These are phyloP conservation scores for Naja naja DNA, from an alignment of 2,113 vertebrate species.

Conservation along the genomic window DNA sequence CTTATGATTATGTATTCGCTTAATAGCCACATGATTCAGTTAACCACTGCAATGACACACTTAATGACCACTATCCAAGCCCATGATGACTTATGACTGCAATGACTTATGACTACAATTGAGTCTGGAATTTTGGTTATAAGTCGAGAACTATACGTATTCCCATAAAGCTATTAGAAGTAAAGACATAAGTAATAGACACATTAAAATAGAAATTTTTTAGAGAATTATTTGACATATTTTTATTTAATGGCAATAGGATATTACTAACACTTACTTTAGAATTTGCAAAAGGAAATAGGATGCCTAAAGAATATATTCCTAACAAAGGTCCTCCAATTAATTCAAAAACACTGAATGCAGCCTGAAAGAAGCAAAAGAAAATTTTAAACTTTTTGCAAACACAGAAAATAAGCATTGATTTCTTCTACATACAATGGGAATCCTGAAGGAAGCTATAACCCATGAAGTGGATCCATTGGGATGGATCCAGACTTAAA, in stretches of 20 bases:
- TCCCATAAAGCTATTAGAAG: background rate
- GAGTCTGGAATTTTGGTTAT: background rate
- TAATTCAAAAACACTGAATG: constrained; percentile 71
- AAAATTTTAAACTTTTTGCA: background rate
- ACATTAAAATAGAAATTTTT: background rate
- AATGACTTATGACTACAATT: background rate
- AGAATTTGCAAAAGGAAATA: constrained; percentile 75
- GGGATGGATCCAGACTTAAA: background rate
- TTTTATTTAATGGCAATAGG: background rate
- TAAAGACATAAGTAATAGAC: background rate
- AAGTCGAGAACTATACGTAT: background rate
- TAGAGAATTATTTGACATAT: background rate
- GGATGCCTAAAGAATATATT: constrained; percentile 73
- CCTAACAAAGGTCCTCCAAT: constrained; percentile 77
- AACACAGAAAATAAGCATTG: background rate
- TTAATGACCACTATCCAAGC: background rate
- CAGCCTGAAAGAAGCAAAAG: constrained; percentile 60
- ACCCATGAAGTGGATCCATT: background rate
- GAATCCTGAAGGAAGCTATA: background rate
- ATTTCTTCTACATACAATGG: background rate
- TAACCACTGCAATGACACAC: background rate
- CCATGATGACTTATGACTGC: background rate
- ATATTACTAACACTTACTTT: constrained; percentile 57
- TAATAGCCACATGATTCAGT: background rate
- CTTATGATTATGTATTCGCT: background rate